Base-by-base conservation (phyloP, 2,113 vertebrate genomes). In the Globicephala melas region DNA sequence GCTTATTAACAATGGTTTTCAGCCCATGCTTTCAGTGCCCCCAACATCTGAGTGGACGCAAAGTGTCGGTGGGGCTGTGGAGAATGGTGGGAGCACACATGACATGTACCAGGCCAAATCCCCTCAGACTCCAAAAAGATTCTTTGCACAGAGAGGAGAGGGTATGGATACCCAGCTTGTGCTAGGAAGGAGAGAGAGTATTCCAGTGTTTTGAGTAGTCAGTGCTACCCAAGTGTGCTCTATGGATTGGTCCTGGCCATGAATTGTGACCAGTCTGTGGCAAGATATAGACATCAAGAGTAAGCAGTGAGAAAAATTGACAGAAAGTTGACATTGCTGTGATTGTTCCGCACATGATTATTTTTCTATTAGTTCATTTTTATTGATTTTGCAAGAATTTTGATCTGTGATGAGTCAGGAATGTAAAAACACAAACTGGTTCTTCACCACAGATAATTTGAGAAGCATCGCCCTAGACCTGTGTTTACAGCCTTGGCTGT, bases 321-420 rank as follows among this genome's bases (percentile, higher is more conserved):
- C 3, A 63, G 33, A 41, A 88, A 94, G 28, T 55, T 28, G 60
- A 83, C 13, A 87, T 12, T 58, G 38, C n/a, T 67, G 71, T 58
- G 33, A 60, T 36, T 44, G 26, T 74, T 73, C 4, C 26, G 4
- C 20, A 2, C 20, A 18, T 36, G 15, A 21, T 26, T 38, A 7
- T 70, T 44, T 80, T 83, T n/a, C 47, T 67, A 50, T 68, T 60
- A 38, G 28, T 76, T 92, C 28, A 67, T 68, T 94, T 84, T 62
- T 62, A 84, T 41, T 96, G 31, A 88, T 68, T 92, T 85, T 68
- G 25, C 14, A 84, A 83, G 33, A 71, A 36, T 58, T 84, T 84
- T 94, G 12, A 84, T 36, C 50, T 65, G 70, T 38, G 25, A 68
- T 38, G n/a, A 88, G 41, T 36, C 63, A 31, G 67, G 93, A 92